Evolutionary conservation across 2,113 vertebrate genomes (phyloP).

Genomic region (Ophiodon elongatus): DNA sequence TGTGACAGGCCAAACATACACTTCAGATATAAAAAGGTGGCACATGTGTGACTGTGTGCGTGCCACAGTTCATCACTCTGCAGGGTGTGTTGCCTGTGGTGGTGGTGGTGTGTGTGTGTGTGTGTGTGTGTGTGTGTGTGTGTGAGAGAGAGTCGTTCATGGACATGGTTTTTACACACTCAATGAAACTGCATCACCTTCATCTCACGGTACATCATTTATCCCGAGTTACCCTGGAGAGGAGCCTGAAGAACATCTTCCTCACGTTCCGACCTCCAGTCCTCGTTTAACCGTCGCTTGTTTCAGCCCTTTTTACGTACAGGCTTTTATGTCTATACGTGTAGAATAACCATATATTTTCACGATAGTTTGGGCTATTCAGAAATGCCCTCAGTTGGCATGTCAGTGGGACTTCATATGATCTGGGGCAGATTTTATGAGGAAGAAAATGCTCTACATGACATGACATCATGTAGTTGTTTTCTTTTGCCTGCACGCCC

Average conservation of each 20-base stretch:
- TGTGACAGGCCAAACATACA: constrained; percentile 43
- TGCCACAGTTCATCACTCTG: constrained; percentile 30
- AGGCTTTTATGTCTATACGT: not conserved
- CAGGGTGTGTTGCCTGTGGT: not conserved
- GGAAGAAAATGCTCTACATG: not conserved
- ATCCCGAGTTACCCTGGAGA: not conserved
- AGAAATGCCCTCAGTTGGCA: not conserved
- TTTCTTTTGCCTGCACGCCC: not conserved
- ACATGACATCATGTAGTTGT: not conserved
- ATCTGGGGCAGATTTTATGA: not conserved
- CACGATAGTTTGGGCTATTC: not conserved
- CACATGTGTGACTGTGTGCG: constrained; percentile 29
- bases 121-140: constrained; percentile 31
- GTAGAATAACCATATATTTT: not conserved
- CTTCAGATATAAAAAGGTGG: constrained; percentile 33
- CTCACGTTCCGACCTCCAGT: not conserved
- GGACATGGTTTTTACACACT: constrained; percentile 29
- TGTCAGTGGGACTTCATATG: not conserved
- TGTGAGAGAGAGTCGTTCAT: not conserved
- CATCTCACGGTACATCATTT: not conserved
- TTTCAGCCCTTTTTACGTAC: not conserved
- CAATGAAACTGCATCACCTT: constrained; percentile 10
- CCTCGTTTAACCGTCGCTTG: not conserved
- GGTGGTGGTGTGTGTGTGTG: constrained; percentile 19
- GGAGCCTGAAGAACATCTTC: not conserved